Percentiles rank a stretch among this genome's conserved stretches.
phyloP scores from a whole-genome alignment of 1,140 invertebrate species.

The Heliconius hewitsoni region DNA sequence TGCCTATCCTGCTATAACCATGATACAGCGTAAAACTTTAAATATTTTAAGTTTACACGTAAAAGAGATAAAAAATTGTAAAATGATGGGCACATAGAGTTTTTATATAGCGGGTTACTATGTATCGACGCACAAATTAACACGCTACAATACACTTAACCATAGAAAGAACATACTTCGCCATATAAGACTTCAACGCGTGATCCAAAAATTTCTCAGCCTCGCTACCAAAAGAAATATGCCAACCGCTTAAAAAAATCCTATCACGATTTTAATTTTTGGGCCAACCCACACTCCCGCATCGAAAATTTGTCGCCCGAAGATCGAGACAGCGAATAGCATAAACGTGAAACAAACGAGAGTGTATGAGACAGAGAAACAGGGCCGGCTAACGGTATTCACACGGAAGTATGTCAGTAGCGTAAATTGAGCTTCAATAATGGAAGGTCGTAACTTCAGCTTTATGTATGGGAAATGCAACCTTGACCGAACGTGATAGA shows the following conservation, averaged over 20 bases:
- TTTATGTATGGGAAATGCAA: conserved; percentile 49
- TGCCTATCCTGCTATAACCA: neutral
- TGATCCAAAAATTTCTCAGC: conserved; percentile 12
- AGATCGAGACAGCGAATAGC: conserved; percentile 55
- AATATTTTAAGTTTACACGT: neutral
- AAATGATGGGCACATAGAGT: too few species aligned
- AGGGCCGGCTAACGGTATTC: conserved; percentile 76
- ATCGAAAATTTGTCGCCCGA: conserved; percentile 75
- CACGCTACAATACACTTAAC: neutral
- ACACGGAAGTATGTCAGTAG: conserved; percentile 78
- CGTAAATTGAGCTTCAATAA: conserved; percentile 54
- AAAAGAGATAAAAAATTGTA: too few species aligned
- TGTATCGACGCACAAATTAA: neutral
- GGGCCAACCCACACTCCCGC: conserved; percentile 74
- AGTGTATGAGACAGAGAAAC: conserved; percentile 74
- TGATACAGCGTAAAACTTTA: neutral
- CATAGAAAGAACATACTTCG: neutral
- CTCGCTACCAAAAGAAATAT: conserved; percentile 1
- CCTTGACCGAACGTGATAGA: conserved; percentile 63
- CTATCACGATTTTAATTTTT: conserved; percentile 76
- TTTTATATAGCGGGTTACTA: neutral
- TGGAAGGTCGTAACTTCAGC: conserved; percentile 57
- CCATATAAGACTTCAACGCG: conserved; percentile 15
- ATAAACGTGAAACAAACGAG: conserved; percentile 53
- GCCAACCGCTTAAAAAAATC: conserved; percentile 56